Evolutionary conservation across 1,140 invertebrate species (phyloP).

Genomic region (Mylabris phalerata): DNA sequence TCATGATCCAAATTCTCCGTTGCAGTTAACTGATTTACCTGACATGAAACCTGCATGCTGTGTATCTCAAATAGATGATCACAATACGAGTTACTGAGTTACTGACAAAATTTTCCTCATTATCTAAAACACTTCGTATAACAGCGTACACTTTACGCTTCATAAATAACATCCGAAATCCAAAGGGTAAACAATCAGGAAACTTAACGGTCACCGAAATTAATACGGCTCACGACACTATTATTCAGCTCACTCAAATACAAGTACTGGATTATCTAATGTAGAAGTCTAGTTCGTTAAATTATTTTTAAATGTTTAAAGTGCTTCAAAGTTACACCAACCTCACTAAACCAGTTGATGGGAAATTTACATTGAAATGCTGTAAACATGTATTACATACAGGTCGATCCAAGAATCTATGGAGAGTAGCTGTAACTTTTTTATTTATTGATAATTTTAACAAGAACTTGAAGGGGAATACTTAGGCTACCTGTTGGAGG

Average conservation of each 20-base stretch:
- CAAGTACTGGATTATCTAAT: constrained; percentile 20
- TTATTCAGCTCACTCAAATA: constrained; percentile 7
- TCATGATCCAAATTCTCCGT: neutral
- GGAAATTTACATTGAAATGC: constrained; percentile 27
- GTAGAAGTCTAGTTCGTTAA: constrained; percentile 14
- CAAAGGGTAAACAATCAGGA: neutral
- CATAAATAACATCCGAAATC: neutral
- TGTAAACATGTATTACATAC: no score
- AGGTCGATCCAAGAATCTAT: no score
- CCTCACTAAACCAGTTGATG: constrained; percentile 11
- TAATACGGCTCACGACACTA: neutral
- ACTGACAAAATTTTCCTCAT: no score
- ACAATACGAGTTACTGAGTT: no score
- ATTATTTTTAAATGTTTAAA: constrained; percentile 2
- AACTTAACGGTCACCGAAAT: constrained; percentile 3
- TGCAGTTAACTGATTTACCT: neutral
- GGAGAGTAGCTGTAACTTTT: no score
- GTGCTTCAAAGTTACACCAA: constrained; percentile 12
- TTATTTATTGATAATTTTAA: no score
- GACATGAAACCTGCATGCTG: neutral
- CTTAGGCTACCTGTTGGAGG: no score
- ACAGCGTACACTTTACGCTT: no score
- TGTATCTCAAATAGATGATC: neutral
- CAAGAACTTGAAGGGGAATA: no score
- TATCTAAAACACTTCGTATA: no score